phyloP scores from a whole-genome alignment of 2,888 invertebrate genomes.

The Drosophila quinaria region DNA sequence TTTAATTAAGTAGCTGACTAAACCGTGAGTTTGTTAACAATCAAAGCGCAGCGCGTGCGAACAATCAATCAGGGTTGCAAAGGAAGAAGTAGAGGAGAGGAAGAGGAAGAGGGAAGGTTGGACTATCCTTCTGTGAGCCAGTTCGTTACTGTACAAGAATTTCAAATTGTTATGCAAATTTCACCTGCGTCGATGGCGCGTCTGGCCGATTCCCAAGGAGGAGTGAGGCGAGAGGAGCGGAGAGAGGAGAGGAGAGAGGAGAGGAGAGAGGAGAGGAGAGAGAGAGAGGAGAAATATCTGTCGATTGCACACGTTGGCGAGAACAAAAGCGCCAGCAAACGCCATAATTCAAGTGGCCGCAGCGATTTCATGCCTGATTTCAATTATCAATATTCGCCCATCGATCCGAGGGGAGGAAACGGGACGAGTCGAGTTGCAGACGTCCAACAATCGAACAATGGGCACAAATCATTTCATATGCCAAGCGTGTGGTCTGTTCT shows the following conservation, averaged over 20 bases:
- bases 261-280: neutral
- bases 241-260: neutral
- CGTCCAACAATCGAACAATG: constrained; percentile 71
- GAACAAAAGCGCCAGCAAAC: constrained; percentile 81
- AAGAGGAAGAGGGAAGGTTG: neutral
- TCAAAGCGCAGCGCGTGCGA: constrained; percentile 69
- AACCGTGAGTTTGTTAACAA: constrained; percentile 66
- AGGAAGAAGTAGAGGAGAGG: neutral
- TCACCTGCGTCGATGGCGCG: constrained; percentile 33
- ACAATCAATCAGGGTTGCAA: constrained; percentile 63
- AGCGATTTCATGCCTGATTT: constrained; percentile 80
- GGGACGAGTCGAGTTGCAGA: constrained; percentile 8
- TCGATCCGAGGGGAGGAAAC: constrained; percentile 40
- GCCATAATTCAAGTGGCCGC: constrained; percentile 81
- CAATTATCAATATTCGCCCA: constrained; percentile 80
- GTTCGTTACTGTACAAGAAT: constrained; percentile 74
- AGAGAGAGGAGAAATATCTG: constrained; percentile 17
- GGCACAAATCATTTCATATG: constrained; percentile 81
- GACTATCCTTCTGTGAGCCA: constrained; percentile 13
- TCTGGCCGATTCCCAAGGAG: constrained; percentile 13
- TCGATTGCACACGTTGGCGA: constrained; percentile 62
- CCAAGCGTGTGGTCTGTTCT: constrained; percentile 71
- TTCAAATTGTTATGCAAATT: constrained; percentile 81
- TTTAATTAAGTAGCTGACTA: constrained; percentile 65
- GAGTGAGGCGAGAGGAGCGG: neutral